phyloP scores from a whole-genome alignment of 1,140 invertebrate genomes.

The Orius laevigatus region DNA sequence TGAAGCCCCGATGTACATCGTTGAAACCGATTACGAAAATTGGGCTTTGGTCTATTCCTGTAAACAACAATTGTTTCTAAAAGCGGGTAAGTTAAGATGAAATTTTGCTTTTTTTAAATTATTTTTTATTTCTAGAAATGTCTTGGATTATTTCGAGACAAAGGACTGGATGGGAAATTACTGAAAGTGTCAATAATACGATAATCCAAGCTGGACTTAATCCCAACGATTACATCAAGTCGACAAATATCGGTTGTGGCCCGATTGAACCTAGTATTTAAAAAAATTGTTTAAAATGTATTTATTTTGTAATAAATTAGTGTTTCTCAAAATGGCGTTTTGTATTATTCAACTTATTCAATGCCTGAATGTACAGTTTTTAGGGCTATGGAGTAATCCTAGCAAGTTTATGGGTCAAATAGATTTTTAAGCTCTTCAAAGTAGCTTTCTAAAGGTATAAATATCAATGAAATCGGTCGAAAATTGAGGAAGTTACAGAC shows the following conservation, averaged over 20 bases:
- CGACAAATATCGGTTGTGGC: background rate
- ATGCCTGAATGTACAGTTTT: too few species aligned
- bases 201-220: background rate
- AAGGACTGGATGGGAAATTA: background rate
- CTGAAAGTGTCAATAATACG: background rate
- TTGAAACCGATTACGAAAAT: constrained; percentile 2
- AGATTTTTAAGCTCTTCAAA: too few species aligned
- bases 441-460: too few species aligned
- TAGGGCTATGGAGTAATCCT: too few species aligned
- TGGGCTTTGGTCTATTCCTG: constrained; percentile 1
- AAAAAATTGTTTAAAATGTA: too few species aligned
- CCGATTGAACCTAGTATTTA: background rate
- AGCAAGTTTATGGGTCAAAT: too few species aligned
- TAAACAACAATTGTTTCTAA: constrained; percentile 1
- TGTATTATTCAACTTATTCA: too few species aligned
- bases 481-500: too few species aligned
- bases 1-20: background rate
- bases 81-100: background rate
- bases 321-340: too few species aligned
- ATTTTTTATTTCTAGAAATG: background rate
- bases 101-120: background rate
- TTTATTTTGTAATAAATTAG: too few species aligned
- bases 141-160: background rate
- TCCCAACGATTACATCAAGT: background rate
- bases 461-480: too few species aligned